Evolutionary conservation across 2,888 invertebrate species (phyloP).

Genomic region (Diaphora mendica): DNA sequence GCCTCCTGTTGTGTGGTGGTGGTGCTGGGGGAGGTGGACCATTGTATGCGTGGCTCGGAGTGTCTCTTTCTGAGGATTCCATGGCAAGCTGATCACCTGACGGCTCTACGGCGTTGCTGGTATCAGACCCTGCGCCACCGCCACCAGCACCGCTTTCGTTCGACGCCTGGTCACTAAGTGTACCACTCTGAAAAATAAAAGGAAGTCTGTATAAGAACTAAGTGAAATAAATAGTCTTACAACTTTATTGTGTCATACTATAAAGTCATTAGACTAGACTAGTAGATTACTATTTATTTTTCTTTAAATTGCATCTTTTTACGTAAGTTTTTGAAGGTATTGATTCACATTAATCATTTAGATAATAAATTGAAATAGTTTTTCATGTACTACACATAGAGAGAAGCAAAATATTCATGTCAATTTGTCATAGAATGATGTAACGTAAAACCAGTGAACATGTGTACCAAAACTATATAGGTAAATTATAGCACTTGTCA

Average conservation of each 20-base stretch:
- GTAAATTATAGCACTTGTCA: constrained; percentile 37
- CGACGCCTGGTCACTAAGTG: constrained; percentile 76
- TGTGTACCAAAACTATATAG: constrained; percentile 28
- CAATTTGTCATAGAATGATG: constrained; percentile 27
- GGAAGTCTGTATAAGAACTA: neutral
- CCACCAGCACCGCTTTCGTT: constrained; percentile 85
- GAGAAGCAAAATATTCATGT: constrained; percentile 28
- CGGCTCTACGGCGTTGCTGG: constrained; percentile 85
- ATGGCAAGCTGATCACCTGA: constrained; percentile 90
- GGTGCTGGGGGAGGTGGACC: constrained; percentile 86
- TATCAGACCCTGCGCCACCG: constrained; percentile 85
- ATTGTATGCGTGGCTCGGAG: constrained; percentile 82
- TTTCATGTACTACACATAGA: neutral
- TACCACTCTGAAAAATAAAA: constrained; percentile 72
- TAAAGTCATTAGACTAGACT: no score
- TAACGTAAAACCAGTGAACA: constrained; percentile 34
- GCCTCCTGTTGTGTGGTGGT: constrained; percentile 91
- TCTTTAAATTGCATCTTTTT: no score
- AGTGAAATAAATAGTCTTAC: neutral
- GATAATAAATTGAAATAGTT: neutral
- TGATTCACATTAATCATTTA: neutral
- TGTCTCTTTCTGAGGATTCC: constrained; percentile 89
- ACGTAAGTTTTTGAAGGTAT: no score
- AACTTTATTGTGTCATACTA: no score
- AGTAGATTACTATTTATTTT: no score